phyloP scores from a whole-genome alignment of 2,888 invertebrate genomes.

The Exocentrus adspersus region DNA sequence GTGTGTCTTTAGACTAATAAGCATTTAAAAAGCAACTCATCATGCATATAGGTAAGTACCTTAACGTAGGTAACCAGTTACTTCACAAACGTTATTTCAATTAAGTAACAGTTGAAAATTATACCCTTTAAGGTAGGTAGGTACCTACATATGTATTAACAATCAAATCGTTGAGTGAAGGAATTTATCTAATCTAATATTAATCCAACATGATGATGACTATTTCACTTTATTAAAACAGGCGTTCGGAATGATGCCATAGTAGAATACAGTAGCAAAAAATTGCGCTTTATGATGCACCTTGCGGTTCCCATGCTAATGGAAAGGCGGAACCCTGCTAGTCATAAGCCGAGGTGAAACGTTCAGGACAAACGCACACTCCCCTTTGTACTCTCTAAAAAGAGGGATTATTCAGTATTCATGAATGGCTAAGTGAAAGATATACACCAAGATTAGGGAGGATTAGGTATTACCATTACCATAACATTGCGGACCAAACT shows the following conservation, averaged over 20 bases:
- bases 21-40: too few species aligned
- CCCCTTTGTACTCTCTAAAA: conserved; percentile 50
- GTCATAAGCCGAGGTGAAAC: conserved; percentile 37
- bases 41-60: too few species aligned
- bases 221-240: conserved; percentile 31
- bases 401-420: conserved; percentile 56
- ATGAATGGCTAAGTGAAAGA: conserved; percentile 60
- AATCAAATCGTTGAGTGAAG: too few species aligned
- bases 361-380: conserved; percentile 54
- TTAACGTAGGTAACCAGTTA: too few species aligned
- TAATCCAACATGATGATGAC: conserved; percentile 33
- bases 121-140: too few species aligned
- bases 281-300: conserved; percentile 44
- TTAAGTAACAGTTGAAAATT: too few species aligned
- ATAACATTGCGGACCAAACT: conserved; percentile 48
- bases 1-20: too few species aligned
- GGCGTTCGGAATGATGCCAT: too few species aligned
- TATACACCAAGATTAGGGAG: conserved; percentile 57
- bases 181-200: conserved; percentile 35
- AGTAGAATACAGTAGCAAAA: conserved; percentile 35
- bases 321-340: conserved; percentile 44
- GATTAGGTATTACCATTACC: conserved; percentile 57
- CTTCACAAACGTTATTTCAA: too few species aligned
- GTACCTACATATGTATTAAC: too few species aligned
- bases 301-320: conserved; percentile 56